Percentiles rank a stretch among this genome's conserved stretches.
Conservation (phyloP, 2,888 invertebrate genomes). For the Biston stratarius region DNA sequence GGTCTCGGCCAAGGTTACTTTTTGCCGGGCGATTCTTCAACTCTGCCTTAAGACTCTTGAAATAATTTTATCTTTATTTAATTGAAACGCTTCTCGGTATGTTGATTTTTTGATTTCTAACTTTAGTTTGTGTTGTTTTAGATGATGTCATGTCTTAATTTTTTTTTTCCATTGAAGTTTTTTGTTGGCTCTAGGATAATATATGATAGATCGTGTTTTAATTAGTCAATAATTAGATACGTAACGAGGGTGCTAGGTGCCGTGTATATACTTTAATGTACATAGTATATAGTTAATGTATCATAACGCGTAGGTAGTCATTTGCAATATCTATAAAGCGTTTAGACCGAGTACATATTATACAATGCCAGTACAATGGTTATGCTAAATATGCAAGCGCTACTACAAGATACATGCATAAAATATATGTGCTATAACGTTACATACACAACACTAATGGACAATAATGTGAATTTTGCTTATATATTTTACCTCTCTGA, state of each 20-base stretch:
- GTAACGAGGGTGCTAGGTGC: constrained; percentile 12
- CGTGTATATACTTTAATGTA: constrained; percentile 6
- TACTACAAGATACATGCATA: constrained; percentile 16
- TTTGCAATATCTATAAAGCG: constrained; percentile 1
- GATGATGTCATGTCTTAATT: constrained; percentile 16
- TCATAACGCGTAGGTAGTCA: background rate
- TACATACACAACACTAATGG: background rate
- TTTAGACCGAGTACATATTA: background rate
- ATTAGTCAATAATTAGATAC: constrained; percentile 21
- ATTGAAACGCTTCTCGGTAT: constrained; percentile 8
- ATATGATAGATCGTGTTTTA: constrained; percentile 22
- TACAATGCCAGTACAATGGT: background rate
- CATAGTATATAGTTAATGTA: background rate
- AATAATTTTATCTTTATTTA: constrained; percentile 21
- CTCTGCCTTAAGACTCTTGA: constrained; percentile 19
- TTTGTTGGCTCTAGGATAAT: constrained; percentile 15
- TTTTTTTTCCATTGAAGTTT: constrained; percentile 11
- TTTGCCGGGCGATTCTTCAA: constrained; percentile 19
- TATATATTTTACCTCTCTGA: constrained; percentile 80
- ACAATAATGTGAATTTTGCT: background rate
- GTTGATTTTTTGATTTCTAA: constrained; percentile 3
- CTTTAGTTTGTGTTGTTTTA: background rate
- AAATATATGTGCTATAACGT: background rate
- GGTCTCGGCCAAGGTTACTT: constrained; percentile 29
- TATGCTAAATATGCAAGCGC: constrained; percentile 18